phyloP scores from a whole-genome alignment of 2,797 vertebrate species.

The Lemur catta region DNA sequence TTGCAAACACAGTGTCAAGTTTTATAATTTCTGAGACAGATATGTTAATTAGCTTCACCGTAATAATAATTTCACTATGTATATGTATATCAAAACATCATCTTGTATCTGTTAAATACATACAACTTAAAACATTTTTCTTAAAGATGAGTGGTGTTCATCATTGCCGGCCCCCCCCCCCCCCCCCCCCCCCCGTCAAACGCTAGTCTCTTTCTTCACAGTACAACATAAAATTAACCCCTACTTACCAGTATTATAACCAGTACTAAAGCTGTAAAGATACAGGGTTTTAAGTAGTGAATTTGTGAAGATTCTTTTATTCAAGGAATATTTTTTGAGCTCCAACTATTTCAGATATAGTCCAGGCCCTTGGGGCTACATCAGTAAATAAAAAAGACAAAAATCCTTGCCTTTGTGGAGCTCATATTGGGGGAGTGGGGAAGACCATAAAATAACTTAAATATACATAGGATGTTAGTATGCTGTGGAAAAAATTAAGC shows the following conservation, averaged over 20 bases:
- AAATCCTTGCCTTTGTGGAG: not conserved
- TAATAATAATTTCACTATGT: not conserved
- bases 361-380: not conserved
- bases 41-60: not conserved
- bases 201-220: not conserved
- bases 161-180: too few relatives aligned
- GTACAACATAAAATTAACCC: not conserved
- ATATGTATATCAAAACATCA: not conserved
- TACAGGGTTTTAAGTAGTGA: not conserved
- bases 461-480: not conserved
- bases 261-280: not conserved
- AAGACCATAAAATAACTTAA: not conserved
- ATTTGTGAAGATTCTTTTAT: not conserved
- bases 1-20: conserved; percentile 16
- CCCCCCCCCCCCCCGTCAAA: not conserved
- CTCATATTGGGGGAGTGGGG: not conserved
- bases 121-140: not conserved
- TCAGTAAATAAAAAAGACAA: not conserved
- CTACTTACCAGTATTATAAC: not conserved
- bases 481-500: not conserved
- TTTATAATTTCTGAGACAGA: not conserved
- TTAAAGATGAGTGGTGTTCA: not conserved
- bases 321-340: not conserved
- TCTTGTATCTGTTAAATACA: not conserved
- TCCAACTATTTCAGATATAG: not conserved